Evolutionary conservation across 1,140 invertebrate species (phyloP).

Genomic region (Conus ventricosus): DNA sequence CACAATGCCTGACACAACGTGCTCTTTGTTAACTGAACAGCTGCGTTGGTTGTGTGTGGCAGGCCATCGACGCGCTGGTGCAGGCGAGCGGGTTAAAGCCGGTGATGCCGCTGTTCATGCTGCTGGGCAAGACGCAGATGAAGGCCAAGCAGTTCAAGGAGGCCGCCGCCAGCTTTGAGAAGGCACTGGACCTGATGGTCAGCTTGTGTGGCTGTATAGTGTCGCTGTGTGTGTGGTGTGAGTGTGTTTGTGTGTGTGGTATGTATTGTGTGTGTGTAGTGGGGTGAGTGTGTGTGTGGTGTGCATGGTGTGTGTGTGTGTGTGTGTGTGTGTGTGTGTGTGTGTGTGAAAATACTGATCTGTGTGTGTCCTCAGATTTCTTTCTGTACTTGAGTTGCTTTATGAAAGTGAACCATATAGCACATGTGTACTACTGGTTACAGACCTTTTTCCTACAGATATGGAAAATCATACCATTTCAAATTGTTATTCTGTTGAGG

Average conservation of each 20-base stretch:
- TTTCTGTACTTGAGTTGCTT: neutral
- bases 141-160: conserved; percentile 72
- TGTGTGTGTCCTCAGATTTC: neutral
- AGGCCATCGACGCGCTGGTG: conserved; percentile 71
- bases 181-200: conserved; percentile 65
- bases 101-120: conserved; percentile 64
- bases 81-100: conserved; percentile 63
- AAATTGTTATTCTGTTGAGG: too few species aligned
- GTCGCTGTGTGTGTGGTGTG: neutral
- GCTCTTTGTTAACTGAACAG: too few species aligned
- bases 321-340: neutral
- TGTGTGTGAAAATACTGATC: neutral
- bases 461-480: too few species aligned
- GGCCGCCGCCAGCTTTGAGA: conserved; percentile 69
- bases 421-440: too few species aligned
- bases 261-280: neutral
- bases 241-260: neutral
- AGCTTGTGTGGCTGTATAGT: conserved; percentile 10
- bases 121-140: conserved; percentile 74
- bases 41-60: neutral
- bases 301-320: neutral
- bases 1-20: too few species aligned
- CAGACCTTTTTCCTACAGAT: too few species aligned
- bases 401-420: too few species aligned
- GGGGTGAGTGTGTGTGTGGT: neutral